A percentile compares a stretch with the other conserved stretches of the same genome.
Conservation (phyloP, 2,888 invertebrate genomes). For the Philaethria dido region DNA sequence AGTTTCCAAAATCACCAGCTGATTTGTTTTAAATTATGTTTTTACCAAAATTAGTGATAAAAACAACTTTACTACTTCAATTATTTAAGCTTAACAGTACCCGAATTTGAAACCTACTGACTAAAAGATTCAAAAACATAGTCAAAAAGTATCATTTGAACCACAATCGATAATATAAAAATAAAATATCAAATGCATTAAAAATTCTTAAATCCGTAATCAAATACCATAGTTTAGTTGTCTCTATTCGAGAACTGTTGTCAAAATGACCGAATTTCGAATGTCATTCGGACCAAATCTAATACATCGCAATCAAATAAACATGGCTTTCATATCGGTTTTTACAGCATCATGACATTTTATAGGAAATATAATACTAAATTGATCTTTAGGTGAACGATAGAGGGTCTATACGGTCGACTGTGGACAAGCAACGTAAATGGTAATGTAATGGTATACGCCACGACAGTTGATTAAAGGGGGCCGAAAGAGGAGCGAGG, state of each 20-base stretch:
- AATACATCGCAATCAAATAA: slow-evolving; percentile 73
- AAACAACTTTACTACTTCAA: no score
- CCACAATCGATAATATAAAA: slow-evolving; percentile 3
- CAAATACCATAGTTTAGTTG: slow-evolving; percentile 40
- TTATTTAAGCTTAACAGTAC: no score
- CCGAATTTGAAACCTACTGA: no score
- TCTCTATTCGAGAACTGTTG: slow-evolving; percentile 44
- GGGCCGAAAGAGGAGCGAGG: slow-evolving; percentile 78
- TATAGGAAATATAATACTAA: slow-evolving; percentile 39
- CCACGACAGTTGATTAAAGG: slow-evolving; percentile 83
- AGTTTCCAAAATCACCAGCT: not conserved
- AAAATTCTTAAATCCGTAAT: slow-evolving; percentile 33
- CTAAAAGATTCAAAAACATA: not conserved
- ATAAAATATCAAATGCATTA: slow-evolving; percentile 17
- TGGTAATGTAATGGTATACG: slow-evolving; percentile 63
- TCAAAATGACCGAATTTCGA: slow-evolving; percentile 55
- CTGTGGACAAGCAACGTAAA: slow-evolving; percentile 21
- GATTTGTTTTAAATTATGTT: no score
- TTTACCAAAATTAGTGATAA: no score
- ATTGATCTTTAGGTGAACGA: slow-evolving; percentile 36
- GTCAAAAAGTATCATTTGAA: not conserved
- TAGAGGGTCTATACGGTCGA: slow-evolving; percentile 37
- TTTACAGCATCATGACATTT: slow-evolving; percentile 47
- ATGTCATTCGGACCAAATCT: slow-evolving; percentile 66
- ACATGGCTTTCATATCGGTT: slow-evolving; percentile 63